Evolutionary conservation across 2,888 invertebrate genomes (phyloP), one percentile per base, ranked within the genome.

Genomic region (Neocrepidodera transversa): DNA sequence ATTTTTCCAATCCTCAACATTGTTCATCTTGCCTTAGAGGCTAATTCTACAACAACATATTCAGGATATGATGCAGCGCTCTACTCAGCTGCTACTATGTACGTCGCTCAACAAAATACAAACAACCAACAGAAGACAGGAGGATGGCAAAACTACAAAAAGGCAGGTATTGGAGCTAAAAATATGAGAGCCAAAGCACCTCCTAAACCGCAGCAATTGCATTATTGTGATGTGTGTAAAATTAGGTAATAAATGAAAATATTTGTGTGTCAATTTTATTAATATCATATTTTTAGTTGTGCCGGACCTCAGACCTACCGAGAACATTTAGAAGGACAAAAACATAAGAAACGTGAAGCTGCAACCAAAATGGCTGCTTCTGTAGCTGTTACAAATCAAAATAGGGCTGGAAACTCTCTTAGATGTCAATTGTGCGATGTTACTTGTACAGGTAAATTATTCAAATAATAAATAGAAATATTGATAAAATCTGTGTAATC

Each of bases 201-300:
- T 56, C 93, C 94, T 11, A 93, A 94, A 74, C 92, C 94, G 23
- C 94, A 95, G 78, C 94, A 95, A 76, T 83, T 97, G 66, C 97
- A 97, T 81, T 99, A 97, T 82, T 99, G 98, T 79, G 97, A 99
- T 79, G 95, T 97, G n/a, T 99, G 99, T 81, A 97, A 98, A 81
- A 97, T 98, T 75, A 97, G 96, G 75, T 97, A 68, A 64, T 18
- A 13, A 23, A n/a, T 17, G 23, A n/a, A n/a, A n/a, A n/a, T n/a
- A n/a, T n/a, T n/a, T n/a, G n/a, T n/a, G n/a, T n/a, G n/a, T n/a
- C n/a, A n/a, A n/a, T n/a, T n/a, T n/a, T n/a, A n/a, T n/a, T n/a
- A n/a, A n/a, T n/a, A n/a, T n/a, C n/a, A n/a, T n/a, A 23, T n/a
- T 60, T 64, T 55, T 18, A 79, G 80, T 67, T 80, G 80, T 63